These are phyloP conservation scores for Phalacrocorax carbo DNA, from an alignment of 2,113 vertebrate species.

Conservation along the genomic window DNA sequence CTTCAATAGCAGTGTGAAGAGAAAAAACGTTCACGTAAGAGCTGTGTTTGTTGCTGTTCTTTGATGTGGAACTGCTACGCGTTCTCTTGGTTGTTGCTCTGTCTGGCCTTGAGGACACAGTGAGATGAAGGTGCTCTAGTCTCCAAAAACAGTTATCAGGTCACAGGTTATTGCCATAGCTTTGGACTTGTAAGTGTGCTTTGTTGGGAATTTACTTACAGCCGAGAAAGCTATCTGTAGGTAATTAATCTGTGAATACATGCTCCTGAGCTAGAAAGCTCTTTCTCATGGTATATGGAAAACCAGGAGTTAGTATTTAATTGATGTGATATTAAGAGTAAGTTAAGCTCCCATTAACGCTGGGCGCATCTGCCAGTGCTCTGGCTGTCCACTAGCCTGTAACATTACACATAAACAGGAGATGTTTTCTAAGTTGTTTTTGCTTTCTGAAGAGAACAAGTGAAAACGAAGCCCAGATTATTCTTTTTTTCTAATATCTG, in stretches of 20 bases:
- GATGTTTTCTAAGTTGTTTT: slow-evolving; percentile 2
- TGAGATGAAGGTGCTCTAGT: not conserved
- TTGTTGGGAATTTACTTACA: not conserved
- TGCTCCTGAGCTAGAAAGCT: not conserved
- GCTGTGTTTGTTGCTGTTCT: not conserved
- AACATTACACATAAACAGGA: not conserved
- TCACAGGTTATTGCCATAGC: not conserved
- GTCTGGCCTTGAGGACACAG: not conserved
- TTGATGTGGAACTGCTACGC: not conserved
- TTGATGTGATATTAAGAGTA: not conserved
- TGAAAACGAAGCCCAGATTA: not conserved
- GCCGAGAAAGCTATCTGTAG: not conserved
- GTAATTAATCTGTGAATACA: not conserved
- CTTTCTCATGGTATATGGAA: not conserved
- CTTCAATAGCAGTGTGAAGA: not conserved
- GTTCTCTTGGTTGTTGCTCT: not conserved
- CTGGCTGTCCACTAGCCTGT: not conserved
- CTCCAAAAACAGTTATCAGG: not conserved
- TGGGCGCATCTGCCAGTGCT: not conserved
- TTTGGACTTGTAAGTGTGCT: not conserved
- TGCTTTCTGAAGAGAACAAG: not conserved
- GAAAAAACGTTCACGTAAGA: not conserved
- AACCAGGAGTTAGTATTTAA: not conserved
- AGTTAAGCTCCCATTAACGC: not conserved
- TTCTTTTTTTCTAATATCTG: not conserved